Conservation (phyloP, 2,113 vertebrate genomes). For the Gambusia affinis region DNA sequence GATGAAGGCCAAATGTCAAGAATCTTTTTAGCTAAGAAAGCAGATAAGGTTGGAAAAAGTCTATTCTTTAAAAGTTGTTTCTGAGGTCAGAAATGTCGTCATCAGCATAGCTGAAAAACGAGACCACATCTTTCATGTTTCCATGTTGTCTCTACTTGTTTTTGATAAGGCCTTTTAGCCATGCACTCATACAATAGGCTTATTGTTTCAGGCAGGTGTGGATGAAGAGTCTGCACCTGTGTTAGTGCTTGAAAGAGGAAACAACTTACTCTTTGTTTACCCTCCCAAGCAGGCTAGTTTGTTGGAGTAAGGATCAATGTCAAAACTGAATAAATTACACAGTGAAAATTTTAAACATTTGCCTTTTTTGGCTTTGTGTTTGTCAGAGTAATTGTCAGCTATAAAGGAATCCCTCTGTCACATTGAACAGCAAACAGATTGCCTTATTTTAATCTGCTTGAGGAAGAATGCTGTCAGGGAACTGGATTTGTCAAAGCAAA, state of each 20-base stretch:
- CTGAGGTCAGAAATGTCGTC: constrained; percentile 47
- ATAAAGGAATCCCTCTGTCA: constrained; percentile 22
- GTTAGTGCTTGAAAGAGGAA: constrained; percentile 26
- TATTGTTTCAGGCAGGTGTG: constrained; percentile 14
- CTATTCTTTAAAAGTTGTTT: constrained; percentile 67
- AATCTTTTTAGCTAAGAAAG: constrained; percentile 28
- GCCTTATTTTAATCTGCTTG: constrained; percentile 5
- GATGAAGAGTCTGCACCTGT: constrained; percentile 6
- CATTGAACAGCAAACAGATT: neutral
- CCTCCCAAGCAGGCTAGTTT: constrained; percentile 20
- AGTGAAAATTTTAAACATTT: constrained; percentile 47
- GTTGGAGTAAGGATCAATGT: constrained; percentile 39
- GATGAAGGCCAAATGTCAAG: constrained; percentile 27
- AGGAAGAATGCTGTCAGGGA: neutral
- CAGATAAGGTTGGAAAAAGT: constrained; percentile 46
- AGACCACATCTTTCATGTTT: constrained; percentile 40
- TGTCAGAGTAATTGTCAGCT: constrained; percentile 30
- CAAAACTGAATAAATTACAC: constrained; percentile 61
- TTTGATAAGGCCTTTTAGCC: constrained; percentile 21
- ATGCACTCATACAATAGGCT: constrained; percentile 12
- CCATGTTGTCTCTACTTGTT: constrained; percentile 13
- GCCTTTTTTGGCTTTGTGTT: constrained; percentile 25
- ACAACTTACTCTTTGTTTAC: constrained; percentile 37
- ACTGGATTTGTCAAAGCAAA: constrained; percentile 10
- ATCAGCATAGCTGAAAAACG: constrained; percentile 32